Evolutionary conservation across 2,888 invertebrate genomes (phyloP), one percentile per base, ranked within the genome.

Genomic region (Capitulum mitella): DNA sequence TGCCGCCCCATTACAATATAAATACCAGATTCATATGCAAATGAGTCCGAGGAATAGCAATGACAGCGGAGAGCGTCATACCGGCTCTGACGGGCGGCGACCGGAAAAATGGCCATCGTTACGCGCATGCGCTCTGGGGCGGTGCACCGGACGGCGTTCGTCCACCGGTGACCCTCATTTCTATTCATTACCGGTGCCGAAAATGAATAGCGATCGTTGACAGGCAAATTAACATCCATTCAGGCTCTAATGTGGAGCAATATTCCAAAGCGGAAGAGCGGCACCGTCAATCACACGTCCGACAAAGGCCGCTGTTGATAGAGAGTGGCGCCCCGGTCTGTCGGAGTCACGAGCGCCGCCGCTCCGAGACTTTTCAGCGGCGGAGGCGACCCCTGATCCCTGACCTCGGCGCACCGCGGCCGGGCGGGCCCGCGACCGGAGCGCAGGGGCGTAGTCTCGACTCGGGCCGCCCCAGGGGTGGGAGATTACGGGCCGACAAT

Each of bases 21-120:
- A 70, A 70, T 70, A 70, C 70, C 37, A 26, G 40, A 70, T 70
- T 70, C 70, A 40, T 29, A 70, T 70, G 70, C 70, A 70, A 70
- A 70, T 70, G 70, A 26, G 40, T 10, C 37, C 5, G 37, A 26
- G 22, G 70, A 70, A 70, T 70, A 26, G 70, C 40, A 70, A 40
- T 40, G 40, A 10, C 10, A 58, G 58, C 58, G 6, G 58, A 58
- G 58, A n/a, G 29, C 58, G 29, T 10, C n/a, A 58, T n/a, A 29
- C 14, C 58, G 1, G 58, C 29, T 29, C 58, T 1, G 29, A n/a
- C 58, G 58, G 29, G 6, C 58, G 58, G 2, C 58, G 58, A 29
- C 58, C 29, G n/a, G 29, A 29, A 70, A 40, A 40, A 37, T 26
- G 70, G 40, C 29, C 29, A 10, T 5, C 70, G 37, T 26, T 0